phyloP scores from a whole-genome alignment of 1,140 invertebrate genomes.

The Oncopodura yosiiana region DNA sequence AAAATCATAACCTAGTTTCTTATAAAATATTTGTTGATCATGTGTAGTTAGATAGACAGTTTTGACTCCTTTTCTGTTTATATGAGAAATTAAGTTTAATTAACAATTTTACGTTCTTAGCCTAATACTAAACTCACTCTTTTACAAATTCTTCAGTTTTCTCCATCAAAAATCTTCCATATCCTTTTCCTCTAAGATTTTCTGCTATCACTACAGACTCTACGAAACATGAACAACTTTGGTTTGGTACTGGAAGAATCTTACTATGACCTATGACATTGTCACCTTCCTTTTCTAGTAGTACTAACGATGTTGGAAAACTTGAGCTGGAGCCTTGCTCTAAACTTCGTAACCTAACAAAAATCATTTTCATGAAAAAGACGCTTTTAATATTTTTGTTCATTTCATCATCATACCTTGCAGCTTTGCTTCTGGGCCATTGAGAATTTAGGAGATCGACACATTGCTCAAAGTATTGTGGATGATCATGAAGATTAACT shows the following conservation, averaged over 20 bases:
- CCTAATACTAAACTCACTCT: slow-evolving; percentile 32
- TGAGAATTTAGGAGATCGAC: slow-evolving; percentile 65
- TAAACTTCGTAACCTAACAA: slow-evolving; percentile 51
- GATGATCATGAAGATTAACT: slow-evolving; percentile 56
- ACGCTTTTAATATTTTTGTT: not conserved
- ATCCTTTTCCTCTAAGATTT: slow-evolving; percentile 55
- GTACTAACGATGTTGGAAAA: slow-evolving; percentile 59
- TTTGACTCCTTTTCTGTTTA: slow-evolving; percentile 45
- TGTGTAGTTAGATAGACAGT: slow-evolving; percentile 62
- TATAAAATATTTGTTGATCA: slow-evolving; percentile 65
- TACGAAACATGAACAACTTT: slow-evolving; percentile 57
- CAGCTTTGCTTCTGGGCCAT: slow-evolving; percentile 65
- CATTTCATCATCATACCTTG: slow-evolving; percentile 43
- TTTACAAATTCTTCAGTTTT: slow-evolving; percentile 58
- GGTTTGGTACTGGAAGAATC: slow-evolving; percentile 54
- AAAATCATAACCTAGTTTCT: slow-evolving; percentile 58
- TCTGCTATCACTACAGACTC: slow-evolving; percentile 67
- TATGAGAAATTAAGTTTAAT: not conserved
- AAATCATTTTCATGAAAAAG: not conserved
- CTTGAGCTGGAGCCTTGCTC: slow-evolving; percentile 53
- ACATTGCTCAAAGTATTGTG: slow-evolving; percentile 55
- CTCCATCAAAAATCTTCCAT: slow-evolving; percentile 59
- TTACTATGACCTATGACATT: slow-evolving; percentile 63
- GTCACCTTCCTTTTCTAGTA: slow-evolving; percentile 46
- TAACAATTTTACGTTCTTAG: not conserved